Conservation (phyloP, 35 echinoderm and acorn worm genomes). For the Heliocidaris erythrogramma region DNA sequence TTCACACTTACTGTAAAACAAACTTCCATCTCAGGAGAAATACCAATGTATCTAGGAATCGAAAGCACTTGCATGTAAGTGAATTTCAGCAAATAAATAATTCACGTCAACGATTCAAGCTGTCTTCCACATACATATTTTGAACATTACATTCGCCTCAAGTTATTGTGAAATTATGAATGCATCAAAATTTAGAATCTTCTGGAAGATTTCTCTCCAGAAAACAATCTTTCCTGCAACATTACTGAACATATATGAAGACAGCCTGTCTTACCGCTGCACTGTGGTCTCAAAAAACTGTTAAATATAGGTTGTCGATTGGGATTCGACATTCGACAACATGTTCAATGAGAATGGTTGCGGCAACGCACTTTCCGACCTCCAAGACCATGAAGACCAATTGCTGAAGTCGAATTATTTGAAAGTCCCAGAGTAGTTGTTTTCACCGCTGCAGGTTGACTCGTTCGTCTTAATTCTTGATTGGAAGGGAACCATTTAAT, state of each 20-base stretch:
- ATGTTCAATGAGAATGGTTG: not conserved
- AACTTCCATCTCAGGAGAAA: too few relatives aligned
- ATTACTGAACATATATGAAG: not conserved
- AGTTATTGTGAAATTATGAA: too few relatives aligned
- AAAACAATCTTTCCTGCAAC: too few relatives aligned
- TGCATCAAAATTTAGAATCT: too few relatives aligned
- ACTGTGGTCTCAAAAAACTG: not conserved
- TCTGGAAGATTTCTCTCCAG: too few relatives aligned
- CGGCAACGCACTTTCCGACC: not conserved
- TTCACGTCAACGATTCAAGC: too few relatives aligned
- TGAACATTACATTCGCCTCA: too few relatives aligned
- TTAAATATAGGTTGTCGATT: not conserved
- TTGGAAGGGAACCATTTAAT: not conserved
- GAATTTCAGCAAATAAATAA: too few relatives aligned
- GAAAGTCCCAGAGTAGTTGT: not conserved
- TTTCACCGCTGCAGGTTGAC: not conserved
- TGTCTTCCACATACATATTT: too few relatives aligned
- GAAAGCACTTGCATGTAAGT: too few relatives aligned
- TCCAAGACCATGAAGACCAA: not conserved
- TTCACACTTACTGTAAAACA: too few relatives aligned
- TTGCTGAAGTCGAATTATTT: not conserved
- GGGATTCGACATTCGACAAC: not conserved
- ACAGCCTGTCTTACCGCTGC: not conserved
- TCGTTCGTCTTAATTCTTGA: not conserved
- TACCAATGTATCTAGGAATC: too few relatives aligned